A percentile compares a stretch with the other conserved stretches of the same genome.
Conservation (phyloP, 2,113 vertebrate genomes). For the Megaceryle torquata region DNA sequence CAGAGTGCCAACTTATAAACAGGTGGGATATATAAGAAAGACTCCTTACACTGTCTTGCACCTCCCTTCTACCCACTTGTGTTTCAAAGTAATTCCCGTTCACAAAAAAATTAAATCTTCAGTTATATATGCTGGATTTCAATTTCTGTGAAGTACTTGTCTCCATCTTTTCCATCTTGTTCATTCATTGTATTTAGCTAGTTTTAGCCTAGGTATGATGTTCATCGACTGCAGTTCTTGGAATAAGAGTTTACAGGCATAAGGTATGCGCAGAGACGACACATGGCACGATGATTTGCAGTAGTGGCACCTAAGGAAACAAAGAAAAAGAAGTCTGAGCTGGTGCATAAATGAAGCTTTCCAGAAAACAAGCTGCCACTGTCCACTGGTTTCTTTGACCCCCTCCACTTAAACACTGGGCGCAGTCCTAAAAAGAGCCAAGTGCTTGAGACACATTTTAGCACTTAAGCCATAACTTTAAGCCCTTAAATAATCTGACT, state of each 20-base stretch:
- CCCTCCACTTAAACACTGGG: background rate
- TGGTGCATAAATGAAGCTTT: background rate
- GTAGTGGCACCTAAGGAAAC: constrained; percentile 91
- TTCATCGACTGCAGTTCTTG: constrained; percentile 99
- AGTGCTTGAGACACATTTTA: background rate
- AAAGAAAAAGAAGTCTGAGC: background rate
- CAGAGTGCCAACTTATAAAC: background rate
- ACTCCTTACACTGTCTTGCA: background rate
- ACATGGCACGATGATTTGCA: constrained; percentile 96
- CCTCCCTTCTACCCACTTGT: background rate
- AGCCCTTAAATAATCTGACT: background rate
- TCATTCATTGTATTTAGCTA: constrained; percentile 93
- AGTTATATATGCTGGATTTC: background rate
- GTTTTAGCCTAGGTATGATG: constrained; percentile 93
- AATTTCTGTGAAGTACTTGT: background rate
- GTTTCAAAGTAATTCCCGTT: background rate
- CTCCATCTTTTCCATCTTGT: background rate
- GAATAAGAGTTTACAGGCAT: constrained; percentile 97
- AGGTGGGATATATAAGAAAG: background rate
- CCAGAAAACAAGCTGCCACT: background rate
- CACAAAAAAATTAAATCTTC: background rate
- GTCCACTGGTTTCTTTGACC: background rate
- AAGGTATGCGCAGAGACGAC: constrained; percentile 94
- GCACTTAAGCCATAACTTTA: background rate
- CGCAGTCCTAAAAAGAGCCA: background rate